phyloP scores from a whole-genome alignment of 2,797 vertebrate genomes.

The Petrocephalus sullivani region DNA sequence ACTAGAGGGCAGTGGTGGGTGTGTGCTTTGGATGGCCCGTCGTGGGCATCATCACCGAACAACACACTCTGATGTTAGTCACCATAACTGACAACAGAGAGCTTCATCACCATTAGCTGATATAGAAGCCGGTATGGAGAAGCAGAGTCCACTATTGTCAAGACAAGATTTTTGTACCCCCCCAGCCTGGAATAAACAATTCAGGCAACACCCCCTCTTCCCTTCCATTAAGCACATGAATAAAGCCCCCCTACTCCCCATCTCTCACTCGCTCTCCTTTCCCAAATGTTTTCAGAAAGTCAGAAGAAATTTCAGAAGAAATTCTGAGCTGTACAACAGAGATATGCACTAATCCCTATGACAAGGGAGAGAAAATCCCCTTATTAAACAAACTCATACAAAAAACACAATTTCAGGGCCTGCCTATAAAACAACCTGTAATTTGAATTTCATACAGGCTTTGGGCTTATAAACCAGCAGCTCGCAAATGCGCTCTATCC shows the following conservation, averaged over 20 bases:
- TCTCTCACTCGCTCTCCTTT: neutral
- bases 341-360: conserved; percentile 21
- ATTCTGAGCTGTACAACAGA: conserved; percentile 3
- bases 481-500: conserved; percentile 1
- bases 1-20: neutral
- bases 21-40: neutral
- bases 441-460: conserved; percentile 20
- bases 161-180: neutral
- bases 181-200: neutral
- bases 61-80: neutral
- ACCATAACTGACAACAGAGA: neutral
- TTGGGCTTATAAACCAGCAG: neutral
- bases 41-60: neutral
- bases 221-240: neutral
- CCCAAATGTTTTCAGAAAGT: neutral
- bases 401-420: conserved; percentile 8
- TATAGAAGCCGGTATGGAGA: neutral
- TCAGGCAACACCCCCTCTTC: neutral
- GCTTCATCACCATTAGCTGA: neutral
- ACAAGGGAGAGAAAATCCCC: neutral
- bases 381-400: conserved; percentile 13
- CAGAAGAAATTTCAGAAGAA: neutral
- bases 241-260: neutral
- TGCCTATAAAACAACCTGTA: neutral
- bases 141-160: neutral